These are phyloP conservation scores for Forficula auricularia DNA, from an alignment of 1,140 invertebrate species.

Conservation along the genomic window DNA sequence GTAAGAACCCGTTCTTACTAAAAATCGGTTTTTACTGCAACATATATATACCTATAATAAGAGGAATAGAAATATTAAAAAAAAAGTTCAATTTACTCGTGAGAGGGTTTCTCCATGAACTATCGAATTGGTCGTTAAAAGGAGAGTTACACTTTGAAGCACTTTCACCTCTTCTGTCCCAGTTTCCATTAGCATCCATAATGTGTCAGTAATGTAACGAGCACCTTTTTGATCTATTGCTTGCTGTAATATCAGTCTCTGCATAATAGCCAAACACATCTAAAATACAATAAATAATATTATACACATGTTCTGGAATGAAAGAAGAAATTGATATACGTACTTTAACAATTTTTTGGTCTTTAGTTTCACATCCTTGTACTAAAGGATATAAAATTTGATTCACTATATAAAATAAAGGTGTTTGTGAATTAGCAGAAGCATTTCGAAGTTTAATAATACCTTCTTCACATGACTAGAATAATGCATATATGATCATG, in stretches of 20 bases:
- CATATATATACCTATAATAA: no score
- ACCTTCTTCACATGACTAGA: constrained; percentile 84
- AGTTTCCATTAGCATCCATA: constrained; percentile 84
- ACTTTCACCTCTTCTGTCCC: constrained; percentile 90
- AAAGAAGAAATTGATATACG: not conserved
- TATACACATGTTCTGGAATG: not conserved
- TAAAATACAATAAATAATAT: constrained; percentile 29
- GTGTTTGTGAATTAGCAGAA: constrained; percentile 53
- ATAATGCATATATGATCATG: constrained; percentile 16
- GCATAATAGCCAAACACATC: constrained; percentile 82
- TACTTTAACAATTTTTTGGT: constrained; percentile 87
- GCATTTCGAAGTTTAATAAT: constrained; percentile 75
- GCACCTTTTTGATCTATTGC: constrained; percentile 76
- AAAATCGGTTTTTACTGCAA: no score
- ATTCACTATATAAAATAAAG: constrained; percentile 70
- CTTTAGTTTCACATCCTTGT: constrained; percentile 94
- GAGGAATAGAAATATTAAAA: no score
- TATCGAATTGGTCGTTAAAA: constrained; percentile 83
- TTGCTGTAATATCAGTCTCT: constrained; percentile 64
- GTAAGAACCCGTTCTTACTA: no score
- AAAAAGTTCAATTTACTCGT: constrained; percentile 58
- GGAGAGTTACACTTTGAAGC: constrained; percentile 82
- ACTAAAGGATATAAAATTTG: constrained; percentile 93
- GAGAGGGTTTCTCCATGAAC: constrained; percentile 86
- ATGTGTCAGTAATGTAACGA: constrained; percentile 74